Evolutionary conservation across 2,113 vertebrate genomes (phyloP).

Genomic region (Phyllostomus hastatus): DNA sequence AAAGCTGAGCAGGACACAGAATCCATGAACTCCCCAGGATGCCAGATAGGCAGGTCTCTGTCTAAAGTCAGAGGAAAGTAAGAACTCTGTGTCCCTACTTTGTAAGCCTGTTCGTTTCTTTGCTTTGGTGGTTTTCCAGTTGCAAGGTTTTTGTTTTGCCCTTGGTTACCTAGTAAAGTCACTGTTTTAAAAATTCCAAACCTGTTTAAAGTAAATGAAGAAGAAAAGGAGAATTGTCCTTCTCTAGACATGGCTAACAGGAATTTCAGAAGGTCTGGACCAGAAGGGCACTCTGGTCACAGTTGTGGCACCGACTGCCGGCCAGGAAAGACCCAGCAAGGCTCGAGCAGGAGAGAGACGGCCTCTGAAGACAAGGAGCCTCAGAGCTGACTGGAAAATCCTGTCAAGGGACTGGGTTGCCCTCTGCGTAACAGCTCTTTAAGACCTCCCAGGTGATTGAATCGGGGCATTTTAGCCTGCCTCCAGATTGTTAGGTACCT

Average conservation of each 20-base stretch:
- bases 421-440: neutral
- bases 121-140: constrained; percentile 60
- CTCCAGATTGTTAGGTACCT: neutral
- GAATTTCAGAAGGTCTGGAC: constrained; percentile 29
- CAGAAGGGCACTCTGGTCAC: neutral
- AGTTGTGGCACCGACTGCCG: neutral
- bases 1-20: neutral
- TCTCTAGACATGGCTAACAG: neutral
- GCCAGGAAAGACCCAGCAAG: neutral
- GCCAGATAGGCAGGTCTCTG: neutral
- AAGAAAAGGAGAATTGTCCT: constrained; percentile 60
- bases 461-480: neutral
- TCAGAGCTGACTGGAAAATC: constrained; percentile 46
- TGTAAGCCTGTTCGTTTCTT: constrained; percentile 17
- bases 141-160: constrained; percentile 61
- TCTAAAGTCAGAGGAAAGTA: neutral
- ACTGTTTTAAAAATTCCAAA: constrained; percentile 61
- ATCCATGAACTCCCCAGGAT: neutral
- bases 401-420: neutral
- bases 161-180: constrained; percentile 69
- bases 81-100: neutral
- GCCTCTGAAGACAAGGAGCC: neutral
- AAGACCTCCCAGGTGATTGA: neutral
- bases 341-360: neutral
- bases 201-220: constrained; percentile 28